phyloP scores from a whole-genome alignment of 2,113 vertebrate genomes.

The Gopherus evgoodei region DNA sequence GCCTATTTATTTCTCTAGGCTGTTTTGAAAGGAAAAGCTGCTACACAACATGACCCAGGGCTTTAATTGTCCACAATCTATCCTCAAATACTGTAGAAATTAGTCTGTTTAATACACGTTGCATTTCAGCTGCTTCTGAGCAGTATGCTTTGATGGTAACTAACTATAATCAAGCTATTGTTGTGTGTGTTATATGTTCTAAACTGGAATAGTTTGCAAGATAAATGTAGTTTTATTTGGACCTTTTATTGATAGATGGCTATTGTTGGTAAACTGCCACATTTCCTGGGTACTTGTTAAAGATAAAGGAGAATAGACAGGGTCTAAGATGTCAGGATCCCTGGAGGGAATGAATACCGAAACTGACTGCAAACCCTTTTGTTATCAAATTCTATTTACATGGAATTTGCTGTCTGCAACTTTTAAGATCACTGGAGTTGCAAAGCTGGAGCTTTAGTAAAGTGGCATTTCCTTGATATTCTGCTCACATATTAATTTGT shows the following conservation, averaged over 20 bases:
- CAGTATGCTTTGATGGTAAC: not conserved
- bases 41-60: not conserved
- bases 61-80: not conserved
- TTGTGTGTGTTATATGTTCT: not conserved
- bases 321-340: not conserved
- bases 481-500: not conserved
- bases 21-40: not conserved
- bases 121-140: not conserved
- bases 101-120: not conserved
- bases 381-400: not conserved
- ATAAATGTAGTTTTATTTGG: not conserved
- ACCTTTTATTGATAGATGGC: accelerated
- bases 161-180: not conserved
- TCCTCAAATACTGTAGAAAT: not conserved
- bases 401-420: not conserved
- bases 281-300: accelerated
- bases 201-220: not conserved
- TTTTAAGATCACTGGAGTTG: not conserved
- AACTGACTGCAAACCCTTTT: not conserved
- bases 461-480: not conserved
- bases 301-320: not conserved
- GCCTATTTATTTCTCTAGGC: not conserved
- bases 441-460: not conserved
- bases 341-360: not conserved
- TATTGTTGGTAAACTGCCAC: not conserved